Conservation (phyloP, 2,888 invertebrate species). For the Rhagonycha fulva region DNA sequence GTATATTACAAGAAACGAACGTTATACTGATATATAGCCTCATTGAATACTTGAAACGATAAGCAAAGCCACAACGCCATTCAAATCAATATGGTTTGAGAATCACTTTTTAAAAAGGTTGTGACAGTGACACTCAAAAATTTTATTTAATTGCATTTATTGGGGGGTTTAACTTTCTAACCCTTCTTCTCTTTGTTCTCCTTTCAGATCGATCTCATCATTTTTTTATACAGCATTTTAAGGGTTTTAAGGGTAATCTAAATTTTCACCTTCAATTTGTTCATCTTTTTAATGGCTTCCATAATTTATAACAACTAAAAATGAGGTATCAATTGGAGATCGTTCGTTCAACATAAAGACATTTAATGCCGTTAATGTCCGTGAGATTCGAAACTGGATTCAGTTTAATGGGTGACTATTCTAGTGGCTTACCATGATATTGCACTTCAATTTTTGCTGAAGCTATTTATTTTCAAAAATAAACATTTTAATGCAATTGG, state of each 20-base stretch:
- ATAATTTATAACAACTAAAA: no score
- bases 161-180: not conserved
- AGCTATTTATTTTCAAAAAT: not conserved
- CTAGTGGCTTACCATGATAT: not conserved
- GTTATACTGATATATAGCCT: slow-evolving; percentile 38
- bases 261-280: no score
- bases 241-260: no score
- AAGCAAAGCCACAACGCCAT: slow-evolving; percentile 32
- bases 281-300: no score
- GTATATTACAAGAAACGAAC: slow-evolving; percentile 33
- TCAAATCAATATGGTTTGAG: slow-evolving; percentile 37
- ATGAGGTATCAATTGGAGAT: no score
- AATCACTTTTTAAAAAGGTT: slow-evolving; percentile 22
- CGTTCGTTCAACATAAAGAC: no score
- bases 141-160: not conserved
- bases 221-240: no score
- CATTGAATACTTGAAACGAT: slow-evolving; percentile 36
- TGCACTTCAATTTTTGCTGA: not conserved
- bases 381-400: not conserved
- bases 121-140: slow-evolving; percentile 11
- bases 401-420: not conserved
- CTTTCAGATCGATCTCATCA: no score
- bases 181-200: no score
- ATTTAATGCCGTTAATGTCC: not conserved
- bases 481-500: not conserved